Evolutionary conservation across 2,888 invertebrate species (phyloP).

Genomic region (Tenthredo scrophulariae): DNA sequence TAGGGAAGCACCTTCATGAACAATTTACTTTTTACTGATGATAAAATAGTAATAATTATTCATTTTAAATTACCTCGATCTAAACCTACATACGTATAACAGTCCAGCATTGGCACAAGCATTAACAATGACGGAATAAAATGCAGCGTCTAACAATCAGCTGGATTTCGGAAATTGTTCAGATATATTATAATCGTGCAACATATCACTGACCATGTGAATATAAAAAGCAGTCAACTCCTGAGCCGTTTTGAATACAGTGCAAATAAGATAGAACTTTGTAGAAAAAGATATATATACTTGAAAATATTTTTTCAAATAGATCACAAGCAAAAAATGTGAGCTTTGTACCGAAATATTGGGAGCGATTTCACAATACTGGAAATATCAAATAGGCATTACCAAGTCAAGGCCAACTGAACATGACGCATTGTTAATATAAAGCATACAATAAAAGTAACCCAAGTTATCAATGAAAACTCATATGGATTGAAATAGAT

Average conservation of each 20-base stretch:
- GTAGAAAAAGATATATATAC: neutral
- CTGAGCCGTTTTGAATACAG: neutral
- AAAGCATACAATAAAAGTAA: neutral
- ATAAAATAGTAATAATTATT: no score
- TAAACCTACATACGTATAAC: no score
- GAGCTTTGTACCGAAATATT: neutral
- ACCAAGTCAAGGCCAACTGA: conserved; percentile 10
- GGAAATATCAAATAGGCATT: neutral
- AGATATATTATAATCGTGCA: conserved; percentile 24
- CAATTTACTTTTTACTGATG: no score
- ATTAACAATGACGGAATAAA: neutral
- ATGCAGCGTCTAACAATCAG: conserved; percentile 11
- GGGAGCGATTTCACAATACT: neutral
- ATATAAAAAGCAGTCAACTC: neutral
- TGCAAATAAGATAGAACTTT: neutral
- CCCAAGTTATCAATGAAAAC: neutral
- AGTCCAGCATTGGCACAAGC: neutral
- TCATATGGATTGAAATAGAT: neutral
- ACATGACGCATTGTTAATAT: neutral
- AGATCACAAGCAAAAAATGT: neutral
- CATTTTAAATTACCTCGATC: no score
- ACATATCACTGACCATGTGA: neutral
- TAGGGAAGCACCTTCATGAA: no score
- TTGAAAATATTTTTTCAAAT: neutral
- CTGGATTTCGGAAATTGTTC: neutral